phyloP scores from a whole-genome alignment of 2,888 invertebrate genomes.

The Epinotia brunnichana region DNA sequence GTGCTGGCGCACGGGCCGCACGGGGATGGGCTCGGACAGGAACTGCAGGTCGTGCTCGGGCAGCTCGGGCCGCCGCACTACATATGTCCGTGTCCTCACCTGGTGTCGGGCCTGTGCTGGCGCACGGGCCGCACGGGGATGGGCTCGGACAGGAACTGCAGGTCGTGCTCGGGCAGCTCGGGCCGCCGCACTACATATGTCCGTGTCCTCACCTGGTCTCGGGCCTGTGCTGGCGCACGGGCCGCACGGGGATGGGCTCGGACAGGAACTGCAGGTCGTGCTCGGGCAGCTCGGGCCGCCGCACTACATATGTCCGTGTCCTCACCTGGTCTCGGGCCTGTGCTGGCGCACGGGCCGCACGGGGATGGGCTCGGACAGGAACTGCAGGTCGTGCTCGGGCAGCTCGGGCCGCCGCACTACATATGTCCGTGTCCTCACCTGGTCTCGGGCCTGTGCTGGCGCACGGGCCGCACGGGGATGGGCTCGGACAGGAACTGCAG shows the following conservation, averaged over 20 bases:
- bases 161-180: conserved; percentile 73
- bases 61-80: no score
- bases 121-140: conserved; percentile 60
- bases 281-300: conserved; percentile 66
- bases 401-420: conserved; percentile 62
- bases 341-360: conserved; percentile 47
- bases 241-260: conserved; percentile 72
- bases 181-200: conserved; percentile 57
- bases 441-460: background rate
- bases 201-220: no score
- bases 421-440: background rate
- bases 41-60: no score
- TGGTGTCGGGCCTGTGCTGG: no score
- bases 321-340: no score
- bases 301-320: conserved; percentile 50
- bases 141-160: conserved; percentile 79
- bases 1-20: no score
- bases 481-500: conserved; percentile 80
- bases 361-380: conserved; percentile 77
- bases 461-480: conserved; percentile 60
- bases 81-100: no score
- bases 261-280: conserved; percentile 79
- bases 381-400: conserved; percentile 78
- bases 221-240: background rate
- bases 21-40: no score